A percentile compares a stretch with the other conserved stretches of the same genome.
phyloP scores from a whole-genome alignment of 2,888 invertebrate species.

The Poecilobothrus nobilitatus region DNA sequence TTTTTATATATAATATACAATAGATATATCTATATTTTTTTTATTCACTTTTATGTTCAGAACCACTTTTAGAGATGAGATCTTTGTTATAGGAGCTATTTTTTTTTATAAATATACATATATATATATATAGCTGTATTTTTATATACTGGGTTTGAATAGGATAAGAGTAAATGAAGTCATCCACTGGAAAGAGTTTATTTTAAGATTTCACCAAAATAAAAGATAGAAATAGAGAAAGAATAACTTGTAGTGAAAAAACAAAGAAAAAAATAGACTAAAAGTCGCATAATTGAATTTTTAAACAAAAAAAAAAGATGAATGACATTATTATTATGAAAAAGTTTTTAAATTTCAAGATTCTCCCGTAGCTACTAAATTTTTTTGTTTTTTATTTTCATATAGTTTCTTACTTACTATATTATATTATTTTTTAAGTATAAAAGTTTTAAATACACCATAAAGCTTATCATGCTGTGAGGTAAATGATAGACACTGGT shows the following conservation, averaged over 20 bases:
- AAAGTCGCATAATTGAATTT: slow-evolving; percentile 4
- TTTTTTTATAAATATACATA: too few species aligned
- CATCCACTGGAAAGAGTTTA: slow-evolving; percentile 1
- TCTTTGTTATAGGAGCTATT: too few species aligned
- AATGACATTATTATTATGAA: slow-evolving; percentile 6
- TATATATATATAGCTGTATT: too few species aligned
- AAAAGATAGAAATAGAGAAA: background rate
- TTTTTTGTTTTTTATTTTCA: background rate
- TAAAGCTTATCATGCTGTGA: slow-evolving; percentile 3
- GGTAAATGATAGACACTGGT: slow-evolving; percentile 4
- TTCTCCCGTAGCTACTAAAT: background rate
- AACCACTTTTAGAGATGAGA: too few species aligned
- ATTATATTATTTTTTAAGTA: too few species aligned
- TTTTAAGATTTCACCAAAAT: background rate
- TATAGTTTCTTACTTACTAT: background rate
- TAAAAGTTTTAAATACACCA: background rate
- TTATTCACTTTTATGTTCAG: too few species aligned
- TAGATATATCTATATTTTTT: too few species aligned
- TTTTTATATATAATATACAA: background rate
- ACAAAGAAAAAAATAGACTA: too few species aligned
- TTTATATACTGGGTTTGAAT: background rate
- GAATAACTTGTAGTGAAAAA: too few species aligned
- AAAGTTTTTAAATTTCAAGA: background rate
- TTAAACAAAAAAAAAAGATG: slow-evolving; percentile 3
- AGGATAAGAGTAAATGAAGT: background rate